Evolutionary conservation across 2,888 invertebrate species (phyloP).

Genomic region (Prenolepis imparis): DNA sequence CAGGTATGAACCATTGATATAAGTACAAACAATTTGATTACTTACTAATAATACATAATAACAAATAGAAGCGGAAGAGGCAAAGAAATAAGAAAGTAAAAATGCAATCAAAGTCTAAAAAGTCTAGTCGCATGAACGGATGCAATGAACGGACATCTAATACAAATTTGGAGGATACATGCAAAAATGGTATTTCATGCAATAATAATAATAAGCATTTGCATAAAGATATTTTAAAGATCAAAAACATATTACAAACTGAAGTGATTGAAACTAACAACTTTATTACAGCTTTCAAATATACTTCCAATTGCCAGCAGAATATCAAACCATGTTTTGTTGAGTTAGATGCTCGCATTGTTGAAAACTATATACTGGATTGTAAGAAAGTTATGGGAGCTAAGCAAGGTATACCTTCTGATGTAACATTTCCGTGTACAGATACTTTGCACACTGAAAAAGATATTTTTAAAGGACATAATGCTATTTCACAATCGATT

Average conservation of each 20-base stretch:
- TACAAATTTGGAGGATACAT: not conserved
- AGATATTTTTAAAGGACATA: not conserved
- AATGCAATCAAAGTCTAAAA: not conserved
- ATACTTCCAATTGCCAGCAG: not conserved
- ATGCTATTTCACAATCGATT: not conserved
- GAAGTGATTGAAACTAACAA: not conserved
- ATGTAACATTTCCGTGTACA: not conserved
- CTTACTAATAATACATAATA: conserved; percentile 36
- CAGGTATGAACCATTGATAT: not conserved
- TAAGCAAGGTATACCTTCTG: not conserved
- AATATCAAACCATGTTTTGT: conserved; percentile 44
- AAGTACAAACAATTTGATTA: not conserved
- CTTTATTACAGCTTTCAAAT: not conserved
- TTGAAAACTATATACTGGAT: conserved; percentile 15
- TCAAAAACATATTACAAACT: not conserved
- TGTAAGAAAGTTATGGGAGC: not conserved
- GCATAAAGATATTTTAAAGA: not conserved
- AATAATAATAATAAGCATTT: not conserved
- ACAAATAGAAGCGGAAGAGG: conserved; percentile 40
- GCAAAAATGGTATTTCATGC: not conserved
- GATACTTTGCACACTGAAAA: not conserved
- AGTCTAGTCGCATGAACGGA: not conserved
- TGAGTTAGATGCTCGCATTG: conserved; percentile 1
- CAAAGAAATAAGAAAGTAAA: not conserved
- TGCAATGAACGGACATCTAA: not conserved